A percentile compares a stretch with the other conserved stretches of the same genome.
These are phyloP conservation scores for Paratrypauchen microcephalus DNA, from an alignment of 2,797 vertebrate species.

Conservation along the genomic window DNA sequence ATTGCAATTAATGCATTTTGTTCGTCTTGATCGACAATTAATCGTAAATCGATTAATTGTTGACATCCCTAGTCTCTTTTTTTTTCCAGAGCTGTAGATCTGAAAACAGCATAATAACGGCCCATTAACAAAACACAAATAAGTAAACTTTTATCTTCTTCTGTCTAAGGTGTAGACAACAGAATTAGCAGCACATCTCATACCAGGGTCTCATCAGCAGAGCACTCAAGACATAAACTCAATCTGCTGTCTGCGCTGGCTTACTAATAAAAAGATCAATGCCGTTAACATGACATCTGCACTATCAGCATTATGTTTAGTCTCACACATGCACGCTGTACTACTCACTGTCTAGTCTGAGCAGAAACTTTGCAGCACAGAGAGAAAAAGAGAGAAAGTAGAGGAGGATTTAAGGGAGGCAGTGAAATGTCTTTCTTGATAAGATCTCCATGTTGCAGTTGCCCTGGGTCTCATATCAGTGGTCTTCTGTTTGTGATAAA, in stretches of 20 bases:
- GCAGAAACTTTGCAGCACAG: constrained; percentile 38
- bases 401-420: constrained; percentile 44
- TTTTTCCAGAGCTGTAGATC: no score
- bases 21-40: no score
- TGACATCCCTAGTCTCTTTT: no score
- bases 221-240: constrained; percentile 43
- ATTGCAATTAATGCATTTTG: no score
- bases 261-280: constrained; percentile 48
- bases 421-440: constrained; percentile 40
- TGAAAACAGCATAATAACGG: no score
- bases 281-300: constrained; percentile 44
- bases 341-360: constrained; percentile 10
- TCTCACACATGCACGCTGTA: constrained; percentile 22
- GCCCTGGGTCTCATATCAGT: constrained; percentile 58
- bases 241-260: constrained; percentile 47
- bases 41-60: no score
- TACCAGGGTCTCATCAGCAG: constrained; percentile 37
- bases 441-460: constrained; percentile 60
- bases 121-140: no score
- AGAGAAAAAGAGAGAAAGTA: constrained; percentile 42
- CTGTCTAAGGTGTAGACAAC: background rate
- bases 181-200: constrained; percentile 24
- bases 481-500: constrained; percentile 56
- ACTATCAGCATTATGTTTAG: constrained; percentile 42
- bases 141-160: no score